phyloP scores from a whole-genome alignment of 1,140 invertebrate genomes.

The Tetragnatha versicolor region DNA sequence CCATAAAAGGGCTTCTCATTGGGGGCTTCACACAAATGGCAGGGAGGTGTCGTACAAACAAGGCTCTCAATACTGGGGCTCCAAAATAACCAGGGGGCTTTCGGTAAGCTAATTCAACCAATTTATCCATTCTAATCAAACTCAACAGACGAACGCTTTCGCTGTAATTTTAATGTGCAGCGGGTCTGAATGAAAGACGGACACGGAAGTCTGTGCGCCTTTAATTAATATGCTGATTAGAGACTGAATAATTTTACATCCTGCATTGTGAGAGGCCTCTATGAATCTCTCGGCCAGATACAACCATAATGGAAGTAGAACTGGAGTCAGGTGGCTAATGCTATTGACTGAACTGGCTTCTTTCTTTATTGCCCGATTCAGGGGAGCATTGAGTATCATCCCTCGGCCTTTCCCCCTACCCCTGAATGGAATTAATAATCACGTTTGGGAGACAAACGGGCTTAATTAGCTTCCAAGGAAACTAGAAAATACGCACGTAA shows the following conservation, averaged over 20 bases:
- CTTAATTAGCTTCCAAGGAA: too few species aligned
- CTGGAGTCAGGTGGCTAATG: too few species aligned
- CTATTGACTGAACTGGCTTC: too few species aligned
- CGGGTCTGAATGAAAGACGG: slow-evolving; percentile 17
- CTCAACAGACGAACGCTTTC: not conserved
- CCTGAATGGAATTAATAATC: too few species aligned
- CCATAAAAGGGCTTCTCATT: slow-evolving; percentile 15
- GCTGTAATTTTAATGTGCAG: slow-evolving; percentile 1
- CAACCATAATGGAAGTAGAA: too few species aligned
- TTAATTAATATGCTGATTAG: slow-evolving; percentile 36
- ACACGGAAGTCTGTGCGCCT: not conserved
- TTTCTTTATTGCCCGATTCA: too few species aligned
- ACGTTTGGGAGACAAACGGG: too few species aligned
- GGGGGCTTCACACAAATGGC: slow-evolving; percentile 16
- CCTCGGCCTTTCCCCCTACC: too few species aligned
- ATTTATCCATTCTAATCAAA: slow-evolving; percentile 17
- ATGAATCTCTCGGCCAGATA: too few species aligned
- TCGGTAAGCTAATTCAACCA: slow-evolving; percentile 15
- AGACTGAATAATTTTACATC: slow-evolving; percentile 14
- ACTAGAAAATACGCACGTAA: too few species aligned
- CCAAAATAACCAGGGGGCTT: slow-evolving; percentile 8
- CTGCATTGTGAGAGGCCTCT: not conserved
- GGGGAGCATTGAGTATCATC: too few species aligned
- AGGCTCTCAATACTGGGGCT: not conserved
- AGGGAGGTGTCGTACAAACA: slow-evolving; percentile 7